Base-by-base conservation (phyloP, 2,797 vertebrate species). In the Tenualosa thibaudeaui region DNA sequence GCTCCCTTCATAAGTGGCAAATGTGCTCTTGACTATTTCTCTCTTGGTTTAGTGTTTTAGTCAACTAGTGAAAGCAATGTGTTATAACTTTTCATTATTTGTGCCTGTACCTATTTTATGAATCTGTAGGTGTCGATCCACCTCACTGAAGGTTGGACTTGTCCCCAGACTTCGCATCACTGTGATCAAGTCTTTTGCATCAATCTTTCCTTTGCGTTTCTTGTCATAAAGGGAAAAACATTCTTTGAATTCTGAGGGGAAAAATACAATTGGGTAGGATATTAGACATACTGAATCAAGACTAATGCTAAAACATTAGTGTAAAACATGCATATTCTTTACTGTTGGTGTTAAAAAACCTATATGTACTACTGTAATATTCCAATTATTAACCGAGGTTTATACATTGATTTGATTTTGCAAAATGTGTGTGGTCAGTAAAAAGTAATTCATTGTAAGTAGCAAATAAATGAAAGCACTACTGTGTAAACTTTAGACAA, bases 141-240 rank as follows among this genome's bases (percentile, higher is more conserved):
- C 96, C 91, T 99, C 98, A 0, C 91, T 91, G 0, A 92, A 96
- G 0, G 97, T 99, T 0, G 98, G 97, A 89, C 97, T 97, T 43
- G 94, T 95, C 0, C 97, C 98, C 91, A 99, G 93, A 91, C 97
- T 96, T 62, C 98, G 93, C 98, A 99, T 98, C 17, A 98, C 97
- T 0, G 93, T 96, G 89, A 98, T 93, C 88, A 99, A 96, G 82
- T 99, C 98, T 0, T 93, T 89, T 81, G 94, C 96, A 2, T 92
- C 91, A 43, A 99, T 97, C 94, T 96, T 98, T 3, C 98, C 98
- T 40, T 95, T 97, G 7, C 95, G 96, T 84, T 96, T 97, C 93
- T 97, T 98, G 94, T 99, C 98, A 0, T 99, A 98, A 84, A 99
- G 94, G 0, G 97, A 98, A 88, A 99, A 99, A 82, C 98, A 99